Base-by-base conservation (phyloP, 2,888 invertebrate species). In the Drosophila eohydei region DNA sequence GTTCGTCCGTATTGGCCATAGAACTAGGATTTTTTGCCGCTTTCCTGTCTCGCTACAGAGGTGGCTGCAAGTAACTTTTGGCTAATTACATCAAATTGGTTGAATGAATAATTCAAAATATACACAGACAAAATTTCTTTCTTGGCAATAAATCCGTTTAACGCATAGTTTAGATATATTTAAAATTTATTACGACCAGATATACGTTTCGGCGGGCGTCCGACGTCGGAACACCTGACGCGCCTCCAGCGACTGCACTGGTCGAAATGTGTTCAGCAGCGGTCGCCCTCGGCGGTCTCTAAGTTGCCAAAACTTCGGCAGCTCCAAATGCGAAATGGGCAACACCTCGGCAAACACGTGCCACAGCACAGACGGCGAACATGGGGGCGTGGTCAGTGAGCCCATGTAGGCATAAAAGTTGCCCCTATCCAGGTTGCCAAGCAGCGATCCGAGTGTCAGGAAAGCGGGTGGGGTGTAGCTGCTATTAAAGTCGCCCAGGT, bases 311-410 rank as follows among this genome's bases (percentile, higher is more conserved):
- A 91, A 91, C 65, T 90, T 91, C 1, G 83, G 83, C 50, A 91
- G 50, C 59, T 91, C 88, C 16, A 52, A 55, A 11, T 83, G 72
- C 0, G 92, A 88, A 66, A 95, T 93, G 0, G 94, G 93, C 36
- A 94, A 80, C n/a, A 93, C 93, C n/a, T 94, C 93, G 0, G 93
- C 93, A 67, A 95, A 94, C 0, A 97, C 94, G 32, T 95, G 95
- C 96, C 96, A 96, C 8, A 94, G 94, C 43, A 96, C 96, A 0
- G 94, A 94, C 83, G 96, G 96, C 56, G 94, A 94, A 89, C 96
- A 97, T 1, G 90, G 94, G 0, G 96, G 96, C 0, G 96, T 96
- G 6, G 96, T 96, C 52, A 96, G 93, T 0, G 96, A 96, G 0
- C 96, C 96, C 40, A 75, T 77, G 58, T 92, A 92, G 9, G 90